Evolutionary conservation across 2,797 vertebrate species (phyloP), one percentile per base, ranked within the genome.

Genomic region (Prunella strophiata): DNA sequence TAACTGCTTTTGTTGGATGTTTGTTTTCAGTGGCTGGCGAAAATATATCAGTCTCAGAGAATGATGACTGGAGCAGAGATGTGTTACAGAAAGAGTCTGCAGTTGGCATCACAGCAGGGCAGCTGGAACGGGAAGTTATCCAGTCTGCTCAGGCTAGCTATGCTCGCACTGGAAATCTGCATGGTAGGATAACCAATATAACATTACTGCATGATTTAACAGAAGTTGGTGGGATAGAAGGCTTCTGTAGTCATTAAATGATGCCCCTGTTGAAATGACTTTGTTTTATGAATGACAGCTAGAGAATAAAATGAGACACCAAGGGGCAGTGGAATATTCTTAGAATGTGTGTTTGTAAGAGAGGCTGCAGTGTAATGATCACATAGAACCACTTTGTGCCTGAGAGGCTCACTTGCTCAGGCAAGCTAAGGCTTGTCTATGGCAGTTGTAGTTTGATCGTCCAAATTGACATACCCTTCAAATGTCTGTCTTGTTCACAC

Each of bases 61-160:
- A 98, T 99, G 97, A 98, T 99, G 98, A 83, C 98, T 45, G 99
- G 98, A 96, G 99, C 99, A 19, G 99, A 99, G 80, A 98, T 99
- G 98, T 98, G 98, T 34, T 99, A 99, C 93, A 98, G 98, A 62
- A 99, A 98, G 97, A 99, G 99, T 93, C 98, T 99, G 55, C 99
- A 99, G 95, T 77, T 99, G 54, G 98, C 99, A 15, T 99, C 98
- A 10, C 99, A 99, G 89, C 98, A 99, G 79, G 98, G 98, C 55
- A 97, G 95, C 85, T 98, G 98, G 98, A 98, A 93, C 9, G 98
- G 98, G 83, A 99, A 99, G 96, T 94, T 99, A 21, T 98, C 98
- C 57, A 99, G 98, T 88, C 98, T 99, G 70, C 97, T 99, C 57
- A 98, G 98, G 74, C 98, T 99, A 14, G 98, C 99, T 29, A 97